These are phyloP conservation scores for Lepidothrix coronata DNA, from an alignment of 2,113 vertebrate species.

Conservation along the genomic window DNA sequence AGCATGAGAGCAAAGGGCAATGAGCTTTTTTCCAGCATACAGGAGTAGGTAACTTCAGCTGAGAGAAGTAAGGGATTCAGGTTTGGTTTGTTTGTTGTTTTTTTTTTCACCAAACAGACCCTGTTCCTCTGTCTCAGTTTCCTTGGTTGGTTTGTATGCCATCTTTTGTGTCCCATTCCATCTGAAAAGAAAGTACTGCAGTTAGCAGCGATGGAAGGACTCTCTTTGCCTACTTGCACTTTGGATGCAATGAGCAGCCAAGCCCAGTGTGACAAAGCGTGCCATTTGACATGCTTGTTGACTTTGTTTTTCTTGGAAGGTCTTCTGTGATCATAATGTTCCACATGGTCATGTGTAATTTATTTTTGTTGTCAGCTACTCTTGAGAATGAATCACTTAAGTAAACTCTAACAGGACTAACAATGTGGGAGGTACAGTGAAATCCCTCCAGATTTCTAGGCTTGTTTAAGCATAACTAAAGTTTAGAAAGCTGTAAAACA, in stretches of 20 bases:
- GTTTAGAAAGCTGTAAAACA: not conserved
- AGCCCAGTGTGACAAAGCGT: not conserved
- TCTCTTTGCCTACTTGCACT: not conserved
- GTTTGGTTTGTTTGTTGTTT: no score
- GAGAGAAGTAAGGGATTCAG: not conserved
- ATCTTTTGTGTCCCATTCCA: not conserved
- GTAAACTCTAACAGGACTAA: not conserved
- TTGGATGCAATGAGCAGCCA: not conserved
- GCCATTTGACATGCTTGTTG: not conserved
- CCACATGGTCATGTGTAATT: not conserved
- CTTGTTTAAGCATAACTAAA: not conserved
- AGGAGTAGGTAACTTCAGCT: not conserved
- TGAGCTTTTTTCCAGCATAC: not conserved
- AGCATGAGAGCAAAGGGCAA: not conserved
- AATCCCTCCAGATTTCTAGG: not conserved
- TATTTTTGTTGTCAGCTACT: not conserved
- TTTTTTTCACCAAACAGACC: not conserved
- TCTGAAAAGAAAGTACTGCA: not conserved
- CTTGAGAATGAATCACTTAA: not conserved
- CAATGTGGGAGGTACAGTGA: not conserved
- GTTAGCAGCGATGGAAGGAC: not conserved
- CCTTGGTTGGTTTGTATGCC: not conserved
- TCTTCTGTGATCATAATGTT: not conserved
- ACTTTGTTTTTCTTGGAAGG: slow-evolving; percentile 24
- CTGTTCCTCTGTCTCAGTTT: not conserved